Percentiles rank a stretch among this genome's conserved stretches.
These are phyloP conservation scores for Drosophila carrolli DNA, from an alignment of 1,140 invertebrate genomes.

Conservation along the genomic window DNA sequence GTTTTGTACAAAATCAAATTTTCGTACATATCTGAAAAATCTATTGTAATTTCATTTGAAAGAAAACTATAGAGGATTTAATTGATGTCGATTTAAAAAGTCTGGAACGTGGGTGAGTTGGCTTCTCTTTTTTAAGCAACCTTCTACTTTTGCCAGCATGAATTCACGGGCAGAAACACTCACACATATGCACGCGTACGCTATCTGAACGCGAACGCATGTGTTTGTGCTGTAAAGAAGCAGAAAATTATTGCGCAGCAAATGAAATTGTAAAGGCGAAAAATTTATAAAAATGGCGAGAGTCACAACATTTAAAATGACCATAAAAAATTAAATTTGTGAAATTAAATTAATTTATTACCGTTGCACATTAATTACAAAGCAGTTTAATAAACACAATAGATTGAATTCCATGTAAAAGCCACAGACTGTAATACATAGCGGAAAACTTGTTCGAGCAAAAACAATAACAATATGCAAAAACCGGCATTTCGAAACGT, in stretches of 20 bases:
- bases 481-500: conserved; percentile 73
- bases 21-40: too few species aligned
- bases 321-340: conserved; percentile 34
- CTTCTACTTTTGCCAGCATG: conserved; percentile 35
- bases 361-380: neutral
- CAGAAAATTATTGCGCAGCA: conserved; percentile 81
- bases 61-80: too few species aligned
- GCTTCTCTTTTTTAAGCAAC: conserved; percentile 13
- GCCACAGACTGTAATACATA: conserved; percentile 16
- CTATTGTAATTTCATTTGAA: too few species aligned
- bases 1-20: too few species aligned
- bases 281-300: conserved; percentile 72
- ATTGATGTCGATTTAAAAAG: neutral
- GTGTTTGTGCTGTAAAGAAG: conserved; percentile 68
- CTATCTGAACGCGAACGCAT: conserved; percentile 28
- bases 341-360: neutral
- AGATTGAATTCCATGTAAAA: neutral
- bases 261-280: conserved; percentile 79
- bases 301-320: conserved; percentile 30
- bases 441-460: conserved; percentile 51
- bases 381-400: conserved; percentile 12
- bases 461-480: conserved; percentile 62
- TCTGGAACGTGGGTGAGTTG: neutral
- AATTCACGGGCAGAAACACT: conserved; percentile 46
- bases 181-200: conserved; percentile 24